phyloP scores from a whole-genome alignment of 2,113 vertebrate genomes.

The Phalacrocorax pelagicus region DNA sequence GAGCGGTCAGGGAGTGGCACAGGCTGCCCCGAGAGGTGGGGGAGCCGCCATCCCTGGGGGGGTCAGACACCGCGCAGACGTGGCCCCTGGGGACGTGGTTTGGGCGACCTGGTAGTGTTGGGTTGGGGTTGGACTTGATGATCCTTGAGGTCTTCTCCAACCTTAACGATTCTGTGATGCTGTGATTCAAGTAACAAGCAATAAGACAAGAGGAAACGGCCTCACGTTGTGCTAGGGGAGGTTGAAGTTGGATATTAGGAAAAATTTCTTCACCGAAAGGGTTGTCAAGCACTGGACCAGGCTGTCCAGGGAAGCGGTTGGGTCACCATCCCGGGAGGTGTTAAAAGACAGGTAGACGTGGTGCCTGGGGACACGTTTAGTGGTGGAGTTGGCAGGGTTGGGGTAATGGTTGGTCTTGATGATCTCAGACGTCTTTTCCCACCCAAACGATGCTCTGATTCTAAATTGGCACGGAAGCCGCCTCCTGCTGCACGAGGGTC shows the following conservation, averaged over 20 bases:
- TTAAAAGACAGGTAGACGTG: rapidly evolving
- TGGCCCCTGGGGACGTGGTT: no score
- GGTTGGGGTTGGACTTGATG: no score
- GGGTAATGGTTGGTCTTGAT: background rate
- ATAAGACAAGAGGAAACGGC: background rate
- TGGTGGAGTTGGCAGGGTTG: background rate
- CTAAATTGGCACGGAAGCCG: background rate
- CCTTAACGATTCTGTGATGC: no score
- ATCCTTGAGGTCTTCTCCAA: no score
- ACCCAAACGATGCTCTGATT: no score
- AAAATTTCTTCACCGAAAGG: background rate
- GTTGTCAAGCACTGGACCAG: background rate
- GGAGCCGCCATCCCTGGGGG: no score
- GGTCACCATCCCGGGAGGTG: no score
- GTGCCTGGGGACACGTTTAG: background rate
- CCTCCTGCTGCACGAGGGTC: background rate
- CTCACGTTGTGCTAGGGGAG: background rate
- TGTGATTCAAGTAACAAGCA: no score
- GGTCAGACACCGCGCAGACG: no score
- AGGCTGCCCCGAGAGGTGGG: no score
- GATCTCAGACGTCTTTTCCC: background rate
- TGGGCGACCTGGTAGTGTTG: no score
- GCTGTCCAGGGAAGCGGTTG: background rate
- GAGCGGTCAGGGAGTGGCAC: no score
- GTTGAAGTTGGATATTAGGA: background rate